Evolutionary conservation across 2,888 invertebrate species (phyloP).

Genomic region (Agrochola litura): DNA sequence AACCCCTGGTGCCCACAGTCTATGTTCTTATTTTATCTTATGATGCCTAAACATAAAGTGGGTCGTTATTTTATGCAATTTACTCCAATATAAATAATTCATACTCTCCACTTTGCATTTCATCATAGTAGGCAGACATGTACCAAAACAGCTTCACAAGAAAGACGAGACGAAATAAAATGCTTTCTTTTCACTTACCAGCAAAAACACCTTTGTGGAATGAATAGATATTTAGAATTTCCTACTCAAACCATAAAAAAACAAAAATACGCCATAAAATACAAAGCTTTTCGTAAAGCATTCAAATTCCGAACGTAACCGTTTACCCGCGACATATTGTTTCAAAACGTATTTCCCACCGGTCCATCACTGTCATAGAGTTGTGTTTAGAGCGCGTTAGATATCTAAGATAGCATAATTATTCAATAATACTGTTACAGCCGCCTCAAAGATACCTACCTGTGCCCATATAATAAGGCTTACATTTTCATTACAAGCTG

Average conservation of each 20-base stretch:
- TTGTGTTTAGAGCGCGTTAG: conserved; percentile 38
- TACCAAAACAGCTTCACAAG: conserved; percentile 13
- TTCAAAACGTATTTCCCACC: conserved; percentile 42
- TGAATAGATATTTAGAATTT: background rate
- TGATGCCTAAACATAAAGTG: conserved; percentile 40
- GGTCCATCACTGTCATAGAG: conserved; percentile 40
- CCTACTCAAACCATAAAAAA: background rate
- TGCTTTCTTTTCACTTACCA: background rate
- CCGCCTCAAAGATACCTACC: conserved; percentile 55
- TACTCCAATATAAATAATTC: conserved; percentile 48
- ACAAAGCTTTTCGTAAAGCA: background rate
- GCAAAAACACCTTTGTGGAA: background rate
- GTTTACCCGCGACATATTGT: conserved; percentile 47
- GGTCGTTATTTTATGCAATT: conserved; percentile 50
- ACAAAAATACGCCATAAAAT: background rate
- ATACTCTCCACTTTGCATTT: conserved; percentile 46
- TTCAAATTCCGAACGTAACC: conserved; percentile 22
- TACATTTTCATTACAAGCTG: conserved; percentile 77
- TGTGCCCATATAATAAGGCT: conserved; percentile 59
- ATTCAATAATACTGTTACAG: conserved; percentile 60
- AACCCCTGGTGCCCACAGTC: background rate
- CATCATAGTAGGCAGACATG: conserved; percentile 36
- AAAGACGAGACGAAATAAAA: conserved; percentile 9
- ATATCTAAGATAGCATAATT: conserved; percentile 57
- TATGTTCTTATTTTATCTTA: conserved; percentile 34